A percentile compares a stretch with the other conserved stretches of the same genome.
phyloP scores from a whole-genome alignment of 2,888 invertebrate genomes.

The Neoascia interrupta region DNA sequence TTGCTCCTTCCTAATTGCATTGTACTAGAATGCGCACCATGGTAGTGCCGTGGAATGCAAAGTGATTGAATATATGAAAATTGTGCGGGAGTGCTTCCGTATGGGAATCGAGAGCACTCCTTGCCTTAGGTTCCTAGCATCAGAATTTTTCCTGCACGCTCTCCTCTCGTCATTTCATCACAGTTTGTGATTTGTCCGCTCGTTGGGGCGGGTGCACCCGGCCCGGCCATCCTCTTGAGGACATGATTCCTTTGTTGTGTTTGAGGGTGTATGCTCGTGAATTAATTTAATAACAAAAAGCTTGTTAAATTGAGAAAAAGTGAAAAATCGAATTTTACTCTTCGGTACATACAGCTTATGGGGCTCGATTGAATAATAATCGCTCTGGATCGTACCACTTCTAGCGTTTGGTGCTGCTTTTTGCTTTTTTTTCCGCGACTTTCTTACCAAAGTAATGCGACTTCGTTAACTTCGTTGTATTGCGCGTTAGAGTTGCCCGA shows the following conservation, averaged over 20 bases:
- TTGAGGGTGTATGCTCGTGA: conserved; percentile 21
- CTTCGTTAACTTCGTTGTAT: no score
- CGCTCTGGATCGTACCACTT: conserved; percentile 16
- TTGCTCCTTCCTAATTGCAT: conserved; percentile 55
- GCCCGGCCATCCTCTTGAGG: conserved; percentile 5
- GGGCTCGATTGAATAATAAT: conserved; percentile 66
- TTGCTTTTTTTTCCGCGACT: neutral
- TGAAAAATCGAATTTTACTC: conserved; percentile 46
- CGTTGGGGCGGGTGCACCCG: conserved; percentile 9
- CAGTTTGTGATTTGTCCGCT: conserved; percentile 61
- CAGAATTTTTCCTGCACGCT: neutral
- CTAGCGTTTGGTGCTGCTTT: conserved; percentile 9
- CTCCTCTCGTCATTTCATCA: conserved; percentile 50
- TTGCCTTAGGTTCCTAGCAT: conserved; percentile 21
- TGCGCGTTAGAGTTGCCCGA: no score
- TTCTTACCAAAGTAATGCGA: no score
- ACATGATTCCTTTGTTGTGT: conserved; percentile 8
- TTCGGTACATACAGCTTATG: conserved; percentile 50
- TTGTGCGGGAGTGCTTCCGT: conserved; percentile 2
- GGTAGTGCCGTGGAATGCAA: conserved; percentile 29
- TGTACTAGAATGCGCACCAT: conserved; percentile 49
- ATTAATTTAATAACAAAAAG: conserved; percentile 58
- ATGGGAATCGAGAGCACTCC: neutral
- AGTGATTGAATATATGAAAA: conserved; percentile 29
- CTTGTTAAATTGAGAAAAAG: conserved; percentile 51